Evolutionary conservation across 2,797 vertebrate genomes (phyloP), one percentile per base, ranked within the genome.

Genomic region (Helostoma temminkii): DNA sequence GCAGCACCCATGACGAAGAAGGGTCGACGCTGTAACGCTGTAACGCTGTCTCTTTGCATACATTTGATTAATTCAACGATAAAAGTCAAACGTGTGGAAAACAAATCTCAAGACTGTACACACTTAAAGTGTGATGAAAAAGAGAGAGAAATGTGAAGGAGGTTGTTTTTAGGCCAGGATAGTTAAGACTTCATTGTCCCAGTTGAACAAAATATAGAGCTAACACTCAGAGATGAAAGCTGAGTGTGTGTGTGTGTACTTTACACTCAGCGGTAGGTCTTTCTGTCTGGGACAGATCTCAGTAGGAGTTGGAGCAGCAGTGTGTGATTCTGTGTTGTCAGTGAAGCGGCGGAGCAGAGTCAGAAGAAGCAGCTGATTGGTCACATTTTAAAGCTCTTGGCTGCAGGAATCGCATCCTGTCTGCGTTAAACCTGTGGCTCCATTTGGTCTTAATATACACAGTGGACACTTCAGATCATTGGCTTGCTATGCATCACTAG

Each of bases 161-260:
- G 24, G 18, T 66, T 68, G 82, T 84, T 86, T 86, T 80, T 80
- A 80, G 84, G 76, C 46, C 82, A 59, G 34, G 56, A 67, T 82
- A 55, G 71, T 73, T 78, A 67, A 72, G 84, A 81, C 78, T 57
- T 69, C 49, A 28, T 41, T 76, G 76, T 84, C 80, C 82, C 78
- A 85, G 57, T 70, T 82, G 66, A 79, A 65, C 64, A 73, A 66
- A 79, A 84, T 55, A 22, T 74, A 52, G 75, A 81, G 77, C 79
- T 80, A 21, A 22, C 60, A 15, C 52, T 64, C 11, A 1, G 18
- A 65, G 66, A 71, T 66, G 52, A 66, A 59, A 32, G 36, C 49
- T 26, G 47, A 56, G 64, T 61, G 43, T 56, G 47, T 61, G 64
- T 61, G 43, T 56, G 46, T 37, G 66, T 32, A 46, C 67, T 74